Base-by-base conservation (phyloP, 2,797 vertebrate species). In the Syndactyla subalaris region DNA sequence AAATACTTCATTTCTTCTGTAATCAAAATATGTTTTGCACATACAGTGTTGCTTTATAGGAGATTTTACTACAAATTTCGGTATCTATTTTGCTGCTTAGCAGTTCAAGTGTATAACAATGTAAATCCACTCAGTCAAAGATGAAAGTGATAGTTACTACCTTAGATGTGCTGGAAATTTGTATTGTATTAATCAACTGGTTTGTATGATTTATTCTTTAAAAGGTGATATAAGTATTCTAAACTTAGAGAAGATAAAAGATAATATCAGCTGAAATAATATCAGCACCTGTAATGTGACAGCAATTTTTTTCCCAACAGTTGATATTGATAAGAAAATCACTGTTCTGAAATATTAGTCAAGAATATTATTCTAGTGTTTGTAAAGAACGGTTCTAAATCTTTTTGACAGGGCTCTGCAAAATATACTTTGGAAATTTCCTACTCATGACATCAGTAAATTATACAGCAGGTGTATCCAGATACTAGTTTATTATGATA, bases 381-480 rank as follows among this genome's bases (percentile, higher is more conserved):
- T 91, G 38, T 85, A 52, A 85, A 94, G 91, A 72, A 26, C 10
- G 75, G 38, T n/a, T 66, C 22, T 91, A 72, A 71, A 74, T 61
- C 17, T 85, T 95, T 93, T 91, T 97, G 85, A 91, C 75, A 95
- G 55, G 45, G 29, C 76, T 93, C 63, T 97, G 39, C 48, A 73
- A 91, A 92, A 78, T 45, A 22, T 78, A 20, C 16, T 19, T 7
- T 26, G 21, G 54, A 51, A 57, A 74, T 51, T 85, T 95, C 65
- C 46, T 90, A 48, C 45, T 62, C 3, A 10, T 58, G 41, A 26
- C 41, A 59, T 89, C 79, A 92, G 72, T 10, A 85, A 93, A 95
- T 86, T 88, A 24, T 52, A 59, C 38, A 39, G 84, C 91, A 65
- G 34, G 22, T 95, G 51, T 67, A 88, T 34, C 12, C 12, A 22